Base-by-base conservation (phyloP, 2,888 invertebrate genomes). In the Gnatocerus cornutus region DNA sequence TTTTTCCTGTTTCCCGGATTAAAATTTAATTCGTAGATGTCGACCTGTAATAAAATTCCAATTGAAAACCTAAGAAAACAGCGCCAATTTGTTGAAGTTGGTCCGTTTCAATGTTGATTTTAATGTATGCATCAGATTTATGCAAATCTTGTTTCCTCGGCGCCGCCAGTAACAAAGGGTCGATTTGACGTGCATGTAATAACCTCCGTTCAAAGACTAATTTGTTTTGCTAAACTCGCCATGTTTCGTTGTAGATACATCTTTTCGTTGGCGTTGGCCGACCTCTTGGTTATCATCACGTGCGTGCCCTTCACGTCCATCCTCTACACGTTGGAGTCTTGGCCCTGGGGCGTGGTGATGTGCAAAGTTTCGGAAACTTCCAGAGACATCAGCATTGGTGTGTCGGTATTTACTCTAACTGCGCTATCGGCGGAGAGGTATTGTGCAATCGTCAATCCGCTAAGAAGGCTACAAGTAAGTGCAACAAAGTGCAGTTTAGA, bases 391-490 rank as follows among this genome's bases (percentile, higher is more conserved):
- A 96, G 96, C 61, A 92, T 96, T 64, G 97, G 97, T 0, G 97
- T 97, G 0, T 96, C 96, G 0, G 96, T 97, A 0, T 97, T 97
- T 83, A 97, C 97, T 0, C 86, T 97, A 74, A 96, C 96, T 0
- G 96, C 96, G 0, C 86, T 97, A 0, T 96, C 96, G 13, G 94
- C 93, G 7, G 96, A 97, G 84, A 88, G 97, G 59, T 97, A 95
- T 85, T 94, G 93, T 82, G 97, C 97, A 3, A 96, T 97, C 73
- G 96, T 96, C 2, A 92, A 95, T 82, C 97, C 97, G 0, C 86
- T 97, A 86, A 88, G 93, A 77, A 94, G 84, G 89, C 90, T 68
- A 89, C 92, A 81, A 90, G 92, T 92, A 79, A 87, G 86, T 33
- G 7, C 1, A 21, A 21, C 21, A 21, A n/a, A n/a, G n/a, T n/a